Evolutionary conservation across 64 coral and sea anemone genomes (phyloP).

Genomic region (Porites lutea): DNA sequence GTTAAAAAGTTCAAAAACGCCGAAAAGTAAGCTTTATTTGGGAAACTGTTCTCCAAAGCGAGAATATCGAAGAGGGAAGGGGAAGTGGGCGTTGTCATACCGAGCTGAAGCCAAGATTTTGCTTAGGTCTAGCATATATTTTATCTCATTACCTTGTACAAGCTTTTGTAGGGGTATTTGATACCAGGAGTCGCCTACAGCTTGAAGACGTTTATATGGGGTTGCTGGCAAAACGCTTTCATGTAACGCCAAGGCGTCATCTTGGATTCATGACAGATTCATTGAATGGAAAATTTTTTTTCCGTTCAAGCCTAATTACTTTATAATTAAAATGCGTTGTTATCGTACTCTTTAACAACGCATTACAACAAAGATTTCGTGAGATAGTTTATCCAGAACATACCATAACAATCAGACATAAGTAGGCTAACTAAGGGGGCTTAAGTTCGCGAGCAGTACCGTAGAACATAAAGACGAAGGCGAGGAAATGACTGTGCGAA

Average conservation of each 20-base stretch:
- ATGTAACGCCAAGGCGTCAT: background rate
- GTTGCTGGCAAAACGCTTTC: background rate
- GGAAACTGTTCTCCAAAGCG: background rate
- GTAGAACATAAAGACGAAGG: too few species aligned
- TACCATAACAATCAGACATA: too few species aligned
- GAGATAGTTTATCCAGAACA: too few species aligned
- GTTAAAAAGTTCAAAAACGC: background rate
- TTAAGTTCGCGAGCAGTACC: too few species aligned
- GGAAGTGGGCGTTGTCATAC: background rate
- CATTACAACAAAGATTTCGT: too few species aligned
- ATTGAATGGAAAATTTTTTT: background rate
- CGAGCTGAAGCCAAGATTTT: background rate
- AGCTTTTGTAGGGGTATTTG: too few species aligned
- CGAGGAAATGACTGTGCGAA: too few species aligned
- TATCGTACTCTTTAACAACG: background rate
- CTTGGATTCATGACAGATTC: background rate
- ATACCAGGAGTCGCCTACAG: background rate
- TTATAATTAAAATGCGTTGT: background rate
- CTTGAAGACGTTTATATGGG: slow-evolving; percentile 45
- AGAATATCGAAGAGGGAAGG: background rate
- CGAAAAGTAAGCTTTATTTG: background rate
- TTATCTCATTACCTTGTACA: slow-evolving; percentile 12
- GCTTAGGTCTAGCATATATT: slow-evolving; percentile 26
- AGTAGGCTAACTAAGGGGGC: too few species aligned
- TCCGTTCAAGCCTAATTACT: too few species aligned